Percentiles rank a stretch among this genome's conserved stretches.
phyloP scores from a whole-genome alignment of 2,797 vertebrate genomes.

The Acipenser ruthenus region DNA sequence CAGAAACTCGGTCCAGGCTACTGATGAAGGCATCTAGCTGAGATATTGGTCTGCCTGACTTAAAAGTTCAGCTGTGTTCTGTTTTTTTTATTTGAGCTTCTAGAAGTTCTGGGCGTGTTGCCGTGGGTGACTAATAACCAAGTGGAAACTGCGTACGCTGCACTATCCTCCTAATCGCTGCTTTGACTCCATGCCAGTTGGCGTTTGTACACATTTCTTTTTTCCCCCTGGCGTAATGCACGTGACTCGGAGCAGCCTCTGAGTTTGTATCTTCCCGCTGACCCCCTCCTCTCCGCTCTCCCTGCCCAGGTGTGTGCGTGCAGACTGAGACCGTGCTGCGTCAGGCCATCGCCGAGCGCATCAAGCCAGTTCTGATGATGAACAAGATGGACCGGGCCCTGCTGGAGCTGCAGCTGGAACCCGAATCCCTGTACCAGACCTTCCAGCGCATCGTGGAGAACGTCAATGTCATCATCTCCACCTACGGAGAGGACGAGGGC shows the following conservation, averaged over 20 bases:
- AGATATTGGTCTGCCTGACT: too few species aligned
- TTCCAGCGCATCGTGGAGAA: conserved; percentile 93
- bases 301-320: conserved; percentile 74
- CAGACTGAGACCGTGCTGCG: conserved; percentile 93
- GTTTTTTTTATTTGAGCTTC: too few species aligned
- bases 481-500: conserved; percentile 79
- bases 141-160: too few species aligned
- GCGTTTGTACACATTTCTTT: background rate
- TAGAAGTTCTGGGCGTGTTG: too few species aligned
- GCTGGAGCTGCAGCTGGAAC: conserved; percentile 82
- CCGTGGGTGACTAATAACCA: too few species aligned
- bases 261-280: background rate
- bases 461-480: conserved; percentile 89
- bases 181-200: background rate
- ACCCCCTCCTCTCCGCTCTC: background rate
- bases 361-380: conserved; percentile 95
- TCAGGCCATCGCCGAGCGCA: conserved; percentile 87
- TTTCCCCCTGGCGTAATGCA: background rate
- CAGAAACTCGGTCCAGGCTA: too few species aligned
- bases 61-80: too few species aligned
- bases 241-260: too few species aligned
- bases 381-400: conserved; percentile 96
- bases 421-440: conserved; percentile 85
- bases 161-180: background rate
- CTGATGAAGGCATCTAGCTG: too few species aligned